These are phyloP conservation scores for Phalacrocorax aristotelis DNA, from an alignment of 2,113 vertebrate species.

Conservation along the genomic window DNA sequence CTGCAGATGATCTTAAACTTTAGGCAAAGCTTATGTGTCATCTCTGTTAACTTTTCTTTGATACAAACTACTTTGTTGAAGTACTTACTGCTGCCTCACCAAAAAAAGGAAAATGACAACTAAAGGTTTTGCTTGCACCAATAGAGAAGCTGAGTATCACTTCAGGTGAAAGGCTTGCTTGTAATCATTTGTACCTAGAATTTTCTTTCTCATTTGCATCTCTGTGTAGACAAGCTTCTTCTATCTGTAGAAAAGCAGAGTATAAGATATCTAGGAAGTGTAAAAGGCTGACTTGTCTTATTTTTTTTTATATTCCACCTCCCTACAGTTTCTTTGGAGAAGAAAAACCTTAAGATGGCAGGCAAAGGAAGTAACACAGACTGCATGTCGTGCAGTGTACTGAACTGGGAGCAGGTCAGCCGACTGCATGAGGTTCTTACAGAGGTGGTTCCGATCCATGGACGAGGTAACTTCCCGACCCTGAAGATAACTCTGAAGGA, in stretches of 20 bases:
- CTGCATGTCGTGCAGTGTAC: slow-evolving; percentile 79
- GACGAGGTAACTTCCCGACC: slow-evolving; percentile 95
- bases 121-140: not conserved
- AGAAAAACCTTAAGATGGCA: slow-evolving; percentile 71
- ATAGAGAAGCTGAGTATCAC: not conserved
- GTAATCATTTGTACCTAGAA: not conserved
- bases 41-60: not conserved
- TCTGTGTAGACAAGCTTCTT: not conserved
- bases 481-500: slow-evolving; percentile 91
- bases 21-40: not conserved
- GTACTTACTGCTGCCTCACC: not conserved
- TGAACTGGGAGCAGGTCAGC: slow-evolving; percentile 94
- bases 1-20: not conserved
- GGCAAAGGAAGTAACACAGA: slow-evolving; percentile 68
- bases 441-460: slow-evolving; percentile 89
- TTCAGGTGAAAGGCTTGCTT: not conserved
- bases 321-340: slow-evolving; percentile 54
- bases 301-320: not conserved
- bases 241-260: not conserved
- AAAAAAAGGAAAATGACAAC: not conserved
- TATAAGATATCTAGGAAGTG: not conserved
- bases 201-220: not conserved
- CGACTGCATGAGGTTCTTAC: slow-evolving; percentile 90
- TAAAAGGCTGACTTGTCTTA: not conserved
- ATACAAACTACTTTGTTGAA: not conserved